Evolutionary conservation across 2,888 invertebrate species (phyloP).

Genomic region (Aphelenchoides bicaudatus): DNA sequence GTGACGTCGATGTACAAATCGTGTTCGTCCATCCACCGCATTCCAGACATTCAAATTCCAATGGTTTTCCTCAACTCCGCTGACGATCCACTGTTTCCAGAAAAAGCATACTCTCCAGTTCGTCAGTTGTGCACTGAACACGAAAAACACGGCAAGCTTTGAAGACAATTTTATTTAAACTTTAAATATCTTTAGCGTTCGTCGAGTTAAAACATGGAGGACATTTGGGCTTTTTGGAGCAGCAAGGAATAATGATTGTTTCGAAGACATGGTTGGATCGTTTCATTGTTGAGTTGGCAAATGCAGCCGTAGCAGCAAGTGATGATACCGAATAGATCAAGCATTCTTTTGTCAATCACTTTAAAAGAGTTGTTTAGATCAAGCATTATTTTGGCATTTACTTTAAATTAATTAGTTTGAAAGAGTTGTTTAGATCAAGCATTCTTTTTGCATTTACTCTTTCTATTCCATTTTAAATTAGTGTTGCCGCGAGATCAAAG

Average conservation of each 20-base stretch:
- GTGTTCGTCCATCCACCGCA: constrained; percentile 14
- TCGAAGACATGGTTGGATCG: constrained; percentile 89
- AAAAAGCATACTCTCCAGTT: constrained; percentile 71
- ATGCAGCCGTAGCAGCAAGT: constrained; percentile 28
- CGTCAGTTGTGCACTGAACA: constrained; percentile 33
- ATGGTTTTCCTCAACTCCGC: constrained; percentile 85
- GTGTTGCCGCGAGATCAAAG: no score
- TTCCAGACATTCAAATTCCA: constrained; percentile 65
- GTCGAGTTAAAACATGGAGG: constrained; percentile 84
- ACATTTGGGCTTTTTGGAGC: constrained; percentile 89
- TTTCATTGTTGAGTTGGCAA: constrained; percentile 53
- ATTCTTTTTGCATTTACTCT: no score
- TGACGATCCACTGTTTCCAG: constrained; percentile 87
- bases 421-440: no score
- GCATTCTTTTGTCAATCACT: no score
- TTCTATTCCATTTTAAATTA: no score
- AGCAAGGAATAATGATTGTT: constrained; percentile 75
- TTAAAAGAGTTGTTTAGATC: no score
- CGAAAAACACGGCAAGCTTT: constrained; percentile 55
- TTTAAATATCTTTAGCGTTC: no score
- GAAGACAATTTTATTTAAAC: no score
- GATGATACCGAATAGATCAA: no score
- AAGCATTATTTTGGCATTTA: no score
- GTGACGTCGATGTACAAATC: background rate
- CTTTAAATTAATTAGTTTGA: no score